Percentiles rank a stretch among this genome's conserved stretches.
Conservation (phyloP, 2,113 vertebrate genomes). For the Tragelaphus imberbis region DNA sequence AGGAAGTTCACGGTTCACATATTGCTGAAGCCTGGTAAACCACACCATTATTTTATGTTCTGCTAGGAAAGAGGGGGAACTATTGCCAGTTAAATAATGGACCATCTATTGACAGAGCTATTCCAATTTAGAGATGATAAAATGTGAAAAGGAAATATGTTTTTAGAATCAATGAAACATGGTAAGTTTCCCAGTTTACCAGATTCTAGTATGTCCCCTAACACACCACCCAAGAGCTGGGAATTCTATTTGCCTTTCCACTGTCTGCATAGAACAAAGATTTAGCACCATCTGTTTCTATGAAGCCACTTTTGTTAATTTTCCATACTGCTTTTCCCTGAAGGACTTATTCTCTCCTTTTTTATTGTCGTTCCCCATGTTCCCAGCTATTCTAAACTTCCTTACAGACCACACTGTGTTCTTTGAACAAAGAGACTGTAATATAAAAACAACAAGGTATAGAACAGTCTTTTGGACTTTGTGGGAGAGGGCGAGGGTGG, state of each 20-base stretch:
- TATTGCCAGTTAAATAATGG: background rate
- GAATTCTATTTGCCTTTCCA: slow-evolving; percentile 9
- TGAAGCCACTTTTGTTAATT: background rate
- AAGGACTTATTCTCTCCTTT: background rate
- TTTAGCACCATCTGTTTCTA: background rate
- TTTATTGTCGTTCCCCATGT: background rate
- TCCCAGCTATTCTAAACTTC: background rate
- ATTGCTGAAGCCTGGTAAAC: background rate
- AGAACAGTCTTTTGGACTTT: no score
- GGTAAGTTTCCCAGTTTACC: background rate
- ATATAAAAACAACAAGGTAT: background rate
- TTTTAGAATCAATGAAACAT: background rate
- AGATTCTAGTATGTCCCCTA: background rate
- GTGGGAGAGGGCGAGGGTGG: no score
- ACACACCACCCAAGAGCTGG: background rate
- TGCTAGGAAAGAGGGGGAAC: background rate
- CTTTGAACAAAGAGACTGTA: background rate
- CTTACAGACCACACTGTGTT: background rate
- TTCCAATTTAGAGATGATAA: background rate
- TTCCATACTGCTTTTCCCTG: background rate
- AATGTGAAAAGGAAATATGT: background rate
- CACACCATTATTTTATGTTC: background rate
- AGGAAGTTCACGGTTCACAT: no score
- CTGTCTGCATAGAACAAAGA: background rate
- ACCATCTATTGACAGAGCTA: background rate